A percentile compares a stretch with the other conserved stretches of the same genome.
Evolutionary conservation across 2,797 vertebrate species (phyloP).

Genomic region (Huso huso): DNA sequence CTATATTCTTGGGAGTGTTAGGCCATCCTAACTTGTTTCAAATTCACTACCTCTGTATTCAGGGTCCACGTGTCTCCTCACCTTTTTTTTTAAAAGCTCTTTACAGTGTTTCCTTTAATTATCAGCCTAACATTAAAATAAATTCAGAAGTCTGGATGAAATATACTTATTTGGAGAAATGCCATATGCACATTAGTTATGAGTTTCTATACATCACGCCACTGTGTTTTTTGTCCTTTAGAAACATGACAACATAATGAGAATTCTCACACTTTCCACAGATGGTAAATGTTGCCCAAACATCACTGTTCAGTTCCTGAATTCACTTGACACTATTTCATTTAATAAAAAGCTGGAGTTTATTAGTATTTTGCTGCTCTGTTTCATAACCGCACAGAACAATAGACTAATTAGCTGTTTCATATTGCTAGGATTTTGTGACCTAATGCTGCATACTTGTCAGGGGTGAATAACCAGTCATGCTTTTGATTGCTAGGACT

Average conservation of each 20-base stretch:
- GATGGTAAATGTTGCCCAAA: constrained; percentile 18
- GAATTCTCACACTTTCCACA: constrained; percentile 31
- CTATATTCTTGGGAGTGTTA: too few relatives aligned
- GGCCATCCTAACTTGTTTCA: too few relatives aligned
- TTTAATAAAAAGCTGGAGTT: constrained; percentile 18
- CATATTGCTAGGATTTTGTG: constrained; percentile 36
- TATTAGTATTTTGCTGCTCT: constrained; percentile 30
- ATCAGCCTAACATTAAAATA: too few relatives aligned
- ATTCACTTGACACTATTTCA: constrained; percentile 31
- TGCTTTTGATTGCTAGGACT: constrained; percentile 43
- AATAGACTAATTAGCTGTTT: constrained; percentile 51
- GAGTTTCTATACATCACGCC: constrained; percentile 38
- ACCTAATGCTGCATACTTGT: constrained; percentile 29
- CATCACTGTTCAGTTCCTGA: constrained; percentile 10
- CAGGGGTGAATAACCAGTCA: constrained; percentile 38
- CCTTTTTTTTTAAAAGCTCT: constrained; percentile 25
- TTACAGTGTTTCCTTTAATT: too few relatives aligned
- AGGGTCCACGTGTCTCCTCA: constrained; percentile 38
- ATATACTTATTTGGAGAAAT: constrained; percentile 56
- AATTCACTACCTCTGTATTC: constrained; percentile 2
- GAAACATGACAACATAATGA: constrained; percentile 48
- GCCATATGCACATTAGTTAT: constrained; percentile 66
- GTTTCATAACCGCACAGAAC: constrained; percentile 38
- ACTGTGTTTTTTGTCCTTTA: constrained; percentile 63
- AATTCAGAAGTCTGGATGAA: constrained; percentile 56